Conservation (phyloP, 2,888 invertebrate species). For the Pycnomerus fuliginosus region DNA sequence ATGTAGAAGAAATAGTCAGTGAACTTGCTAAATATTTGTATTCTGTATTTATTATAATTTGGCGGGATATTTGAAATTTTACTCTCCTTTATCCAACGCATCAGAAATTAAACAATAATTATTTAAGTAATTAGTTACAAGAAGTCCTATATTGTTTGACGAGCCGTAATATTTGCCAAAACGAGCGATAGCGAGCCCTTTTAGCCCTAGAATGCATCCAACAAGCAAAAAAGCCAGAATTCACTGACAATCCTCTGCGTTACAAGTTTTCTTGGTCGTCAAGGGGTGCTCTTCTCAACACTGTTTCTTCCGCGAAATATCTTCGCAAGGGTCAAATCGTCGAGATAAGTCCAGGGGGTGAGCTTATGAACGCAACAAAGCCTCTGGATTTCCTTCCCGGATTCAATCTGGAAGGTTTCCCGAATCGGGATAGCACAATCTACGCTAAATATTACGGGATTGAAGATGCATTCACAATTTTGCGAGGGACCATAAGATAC, state of each 20-base stretch:
- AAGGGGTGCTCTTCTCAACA: constrained; percentile 86
- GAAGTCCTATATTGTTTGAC: no score
- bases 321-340: constrained; percentile 60
- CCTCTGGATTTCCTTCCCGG: constrained; percentile 91
- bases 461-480: constrained; percentile 79
- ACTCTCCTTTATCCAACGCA: no score
- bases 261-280: constrained; percentile 99
- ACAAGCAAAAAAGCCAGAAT: constrained; percentile 88
- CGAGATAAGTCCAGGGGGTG: constrained; percentile 86
- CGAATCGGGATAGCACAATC: constrained; percentile 92
- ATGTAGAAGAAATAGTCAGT: no score
- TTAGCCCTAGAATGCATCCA: constrained; percentile 97
- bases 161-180: no score
- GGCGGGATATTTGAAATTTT: no score
- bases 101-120: no score
- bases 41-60: no score
- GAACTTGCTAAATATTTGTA: no score
- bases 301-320: constrained; percentile 73
- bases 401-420: constrained; percentile 94
- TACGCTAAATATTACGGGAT: constrained; percentile 89
- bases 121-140: no score
- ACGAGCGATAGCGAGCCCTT: no score
- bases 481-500: constrained; percentile 93
- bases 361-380: constrained; percentile 79
- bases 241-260: constrained; percentile 84